A percentile compares a stretch with the other conserved stretches of the same genome.
Conservation (phyloP, 2,888 invertebrate species). For the Boloria euphrosyne region DNA sequence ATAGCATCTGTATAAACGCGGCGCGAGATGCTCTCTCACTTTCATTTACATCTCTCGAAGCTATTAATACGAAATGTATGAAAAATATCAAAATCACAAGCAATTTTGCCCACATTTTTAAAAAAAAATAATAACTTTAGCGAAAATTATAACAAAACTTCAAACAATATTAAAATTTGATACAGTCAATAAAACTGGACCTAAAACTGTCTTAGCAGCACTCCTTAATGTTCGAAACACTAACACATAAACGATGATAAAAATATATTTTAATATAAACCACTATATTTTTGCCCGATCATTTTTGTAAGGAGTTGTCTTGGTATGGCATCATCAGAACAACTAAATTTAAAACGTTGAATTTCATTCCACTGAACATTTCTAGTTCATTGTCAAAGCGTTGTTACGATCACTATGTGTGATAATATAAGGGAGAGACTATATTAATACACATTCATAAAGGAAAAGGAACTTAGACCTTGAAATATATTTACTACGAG, state of each 20-base stretch:
- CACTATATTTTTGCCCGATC: neutral
- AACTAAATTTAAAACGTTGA: constrained; percentile 24
- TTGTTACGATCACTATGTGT: constrained; percentile 19
- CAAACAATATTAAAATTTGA: neutral
- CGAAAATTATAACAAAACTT: neutral
- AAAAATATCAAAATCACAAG: constrained; percentile 29
- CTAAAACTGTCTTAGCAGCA: too few relatives aligned
- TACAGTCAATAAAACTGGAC: neutral
- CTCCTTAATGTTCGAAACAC: too few relatives aligned
- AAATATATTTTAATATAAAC: neutral
- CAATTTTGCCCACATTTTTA: constrained; percentile 3
- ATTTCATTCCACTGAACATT: constrained; percentile 20
- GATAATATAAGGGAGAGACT: constrained; percentile 12
- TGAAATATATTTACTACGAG: too few relatives aligned
- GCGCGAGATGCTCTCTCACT: constrained; percentile 72
- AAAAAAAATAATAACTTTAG: neutral
- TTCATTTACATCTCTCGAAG: constrained; percentile 61
- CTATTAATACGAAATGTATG: constrained; percentile 29
- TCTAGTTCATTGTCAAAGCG: constrained; percentile 36
- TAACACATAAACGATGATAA: too few relatives aligned
- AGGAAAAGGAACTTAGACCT: neutral
- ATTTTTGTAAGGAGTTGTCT: constrained; percentile 2
- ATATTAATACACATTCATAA: neutral
- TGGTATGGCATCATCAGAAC: constrained; percentile 5
- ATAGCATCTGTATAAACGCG: constrained; percentile 85